phyloP scores from a whole-genome alignment of 2,888 invertebrate genomes.

The Pachymerium ferrugineum region DNA sequence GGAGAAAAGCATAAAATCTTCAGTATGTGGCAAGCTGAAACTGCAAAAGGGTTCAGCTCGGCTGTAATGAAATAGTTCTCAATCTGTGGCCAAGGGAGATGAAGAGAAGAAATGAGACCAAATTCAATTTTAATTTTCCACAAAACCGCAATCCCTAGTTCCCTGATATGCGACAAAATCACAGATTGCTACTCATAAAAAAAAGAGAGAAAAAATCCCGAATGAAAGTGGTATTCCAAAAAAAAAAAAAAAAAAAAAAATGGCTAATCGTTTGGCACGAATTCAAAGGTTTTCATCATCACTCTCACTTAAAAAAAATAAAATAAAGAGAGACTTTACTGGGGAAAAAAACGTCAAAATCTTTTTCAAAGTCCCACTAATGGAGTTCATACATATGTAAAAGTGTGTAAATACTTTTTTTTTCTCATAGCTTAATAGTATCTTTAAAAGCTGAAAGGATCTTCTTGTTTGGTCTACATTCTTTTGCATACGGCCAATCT shows the following conservation, averaged over 20 bases:
- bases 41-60: too few species aligned
- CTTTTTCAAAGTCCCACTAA: not conserved
- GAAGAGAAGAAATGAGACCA: not conserved
- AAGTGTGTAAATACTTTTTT: not conserved
- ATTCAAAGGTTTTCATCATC: not conserved
- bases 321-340: too few species aligned
- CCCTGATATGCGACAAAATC: too few species aligned
- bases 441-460: not conserved
- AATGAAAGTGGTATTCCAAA: not conserved
- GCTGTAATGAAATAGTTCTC: constrained; percentile 9
- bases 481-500: not conserved
- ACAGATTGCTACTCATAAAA: too few species aligned
- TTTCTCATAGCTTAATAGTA: not conserved
- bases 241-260: not conserved
- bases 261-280: not conserved
- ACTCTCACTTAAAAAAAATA: not conserved
- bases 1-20: not conserved
- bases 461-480: not conserved
- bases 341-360: too few species aligned
- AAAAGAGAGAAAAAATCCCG: too few species aligned
- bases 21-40: too few species aligned
- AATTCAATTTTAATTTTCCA: constrained; percentile 16
- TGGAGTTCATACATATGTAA: constrained; percentile 1
- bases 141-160: not conserved
- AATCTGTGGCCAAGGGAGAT: not conserved